These are phyloP conservation scores for Pelecanus crispus DNA, from an alignment of 2,113 vertebrate genomes.

Conservation along the genomic window DNA sequence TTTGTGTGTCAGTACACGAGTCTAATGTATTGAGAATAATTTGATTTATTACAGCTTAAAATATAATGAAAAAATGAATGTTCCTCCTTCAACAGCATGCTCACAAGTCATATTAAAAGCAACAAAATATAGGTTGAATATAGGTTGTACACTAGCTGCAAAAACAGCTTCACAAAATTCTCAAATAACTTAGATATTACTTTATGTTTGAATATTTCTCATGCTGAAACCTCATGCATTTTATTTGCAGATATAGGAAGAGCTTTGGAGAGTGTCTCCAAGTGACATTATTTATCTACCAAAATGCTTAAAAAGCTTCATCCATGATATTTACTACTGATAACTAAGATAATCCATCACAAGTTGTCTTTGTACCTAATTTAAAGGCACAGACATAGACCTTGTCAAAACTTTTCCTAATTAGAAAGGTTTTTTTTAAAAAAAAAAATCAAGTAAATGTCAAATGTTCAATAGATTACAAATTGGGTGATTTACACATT, in stretches of 20 bases:
- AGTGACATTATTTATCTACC: background rate
- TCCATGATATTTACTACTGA: background rate
- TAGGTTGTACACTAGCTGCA: background rate
- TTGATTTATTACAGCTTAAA: background rate
- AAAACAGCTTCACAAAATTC: background rate
- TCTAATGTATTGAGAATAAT: background rate
- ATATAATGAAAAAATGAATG: background rate
- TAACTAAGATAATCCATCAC: background rate
- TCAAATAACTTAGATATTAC: background rate
- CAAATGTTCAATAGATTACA: background rate
- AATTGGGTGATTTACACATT: background rate
- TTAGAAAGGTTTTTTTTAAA: background rate
- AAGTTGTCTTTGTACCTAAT: background rate
- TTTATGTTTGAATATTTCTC: background rate
- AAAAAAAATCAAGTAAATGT: background rate
- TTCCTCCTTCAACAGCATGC: background rate
- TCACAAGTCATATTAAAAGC: background rate
- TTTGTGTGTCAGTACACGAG: background rate
- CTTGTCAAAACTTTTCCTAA: background rate
- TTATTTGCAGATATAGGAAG: background rate
- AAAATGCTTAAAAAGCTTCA: background rate
- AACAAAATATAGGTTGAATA: background rate
- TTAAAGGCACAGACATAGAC: background rate
- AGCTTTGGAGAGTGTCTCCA: background rate
- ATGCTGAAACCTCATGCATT: background rate